Base-by-base conservation (phyloP, 2,888 invertebrate species). In the Ophion ellenae region DNA sequence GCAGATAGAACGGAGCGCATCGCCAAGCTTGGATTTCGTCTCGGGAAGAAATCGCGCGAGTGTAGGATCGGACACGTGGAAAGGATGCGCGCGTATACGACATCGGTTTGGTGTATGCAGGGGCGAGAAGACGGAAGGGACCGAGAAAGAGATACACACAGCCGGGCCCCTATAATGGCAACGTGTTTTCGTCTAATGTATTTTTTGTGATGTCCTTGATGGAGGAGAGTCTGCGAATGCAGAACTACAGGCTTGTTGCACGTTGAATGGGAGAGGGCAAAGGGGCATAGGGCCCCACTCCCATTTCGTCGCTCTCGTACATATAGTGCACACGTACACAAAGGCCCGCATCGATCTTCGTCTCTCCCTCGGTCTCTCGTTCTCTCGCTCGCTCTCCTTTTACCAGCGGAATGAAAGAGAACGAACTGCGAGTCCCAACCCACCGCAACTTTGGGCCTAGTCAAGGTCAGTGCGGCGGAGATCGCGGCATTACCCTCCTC, bases 171-270 rank as follows among this genome's bases (percentile, higher is more conserved):
- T 90, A 92, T 93, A 93, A 93, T 93, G 93, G 92, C 93, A 93
- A 91, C 93, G 93, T 93, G 92, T 93, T 94, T 93, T 93, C 93
- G 93, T 94, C 94, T 94, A 93, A 93, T 94, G 93, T 94, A 94
- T 93, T 93, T 94, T 93, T 93, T 93, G 91, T 92, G 91, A 92
- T 94, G 94, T 94, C 94, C 93, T 94, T 94, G 94, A 93, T 93
- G 93, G 91, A 92, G 92, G 92, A 93, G 94, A 93, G 94, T 94
- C 94, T 94, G 94, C 94, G 94, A 93, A 94, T 94, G 94, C 93
- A 94, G 93, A 92, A 93, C 93, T 92, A 91, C 92, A 93, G 92
- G 93, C 92, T 86, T 78, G 81, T 70, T 76, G 80, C 85, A 86
- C 89, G 87, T 40, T 77, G 73, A 81, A 84, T 84, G 81, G 82